Evolutionary conservation across 2,113 vertebrate genomes (phyloP).

Genomic region (Ptyas mucosa): DNA sequence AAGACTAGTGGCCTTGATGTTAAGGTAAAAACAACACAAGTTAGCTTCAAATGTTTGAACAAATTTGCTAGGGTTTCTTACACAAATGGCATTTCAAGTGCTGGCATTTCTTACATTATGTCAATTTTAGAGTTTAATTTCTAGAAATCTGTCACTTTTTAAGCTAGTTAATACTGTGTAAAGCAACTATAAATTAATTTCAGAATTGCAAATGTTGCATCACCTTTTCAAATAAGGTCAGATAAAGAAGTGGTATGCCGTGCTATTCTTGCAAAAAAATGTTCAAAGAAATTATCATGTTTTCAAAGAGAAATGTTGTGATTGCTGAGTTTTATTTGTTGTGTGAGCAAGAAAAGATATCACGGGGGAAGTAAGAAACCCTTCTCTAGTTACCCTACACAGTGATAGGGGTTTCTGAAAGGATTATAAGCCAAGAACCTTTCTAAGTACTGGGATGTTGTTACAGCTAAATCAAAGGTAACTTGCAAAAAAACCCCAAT

Average conservation of each 20-base stretch:
- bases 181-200: slow-evolving; percentile 12
- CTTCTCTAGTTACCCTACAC: slow-evolving; percentile 70
- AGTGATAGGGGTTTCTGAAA: slow-evolving; percentile 60
- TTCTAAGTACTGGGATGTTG: slow-evolving; percentile 64
- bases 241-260: not conserved
- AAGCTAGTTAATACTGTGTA: not conserved
- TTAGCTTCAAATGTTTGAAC: not conserved
- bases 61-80: not conserved
- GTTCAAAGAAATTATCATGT: not conserved
- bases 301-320: not conserved
- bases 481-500: slow-evolving; percentile 60
- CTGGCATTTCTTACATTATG: not conserved
- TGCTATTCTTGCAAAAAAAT: not conserved
- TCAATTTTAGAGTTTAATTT: slow-evolving; percentile 1
- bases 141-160: slow-evolving; percentile 9
- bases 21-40: not conserved
- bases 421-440: slow-evolving; percentile 67
- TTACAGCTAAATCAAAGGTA: slow-evolving; percentile 78
- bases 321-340: slow-evolving; percentile 5
- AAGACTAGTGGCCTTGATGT: not conserved
- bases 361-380: slow-evolving; percentile 41
- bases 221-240: not conserved
- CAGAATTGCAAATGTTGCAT: not conserved
- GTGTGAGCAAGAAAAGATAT: slow-evolving; percentile 60
- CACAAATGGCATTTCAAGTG: not conserved